Percentiles rank a stretch among this genome's conserved stretches.
Conservation (phyloP, 2,888 invertebrate genomes). For the Eupithecia dodoneata region DNA sequence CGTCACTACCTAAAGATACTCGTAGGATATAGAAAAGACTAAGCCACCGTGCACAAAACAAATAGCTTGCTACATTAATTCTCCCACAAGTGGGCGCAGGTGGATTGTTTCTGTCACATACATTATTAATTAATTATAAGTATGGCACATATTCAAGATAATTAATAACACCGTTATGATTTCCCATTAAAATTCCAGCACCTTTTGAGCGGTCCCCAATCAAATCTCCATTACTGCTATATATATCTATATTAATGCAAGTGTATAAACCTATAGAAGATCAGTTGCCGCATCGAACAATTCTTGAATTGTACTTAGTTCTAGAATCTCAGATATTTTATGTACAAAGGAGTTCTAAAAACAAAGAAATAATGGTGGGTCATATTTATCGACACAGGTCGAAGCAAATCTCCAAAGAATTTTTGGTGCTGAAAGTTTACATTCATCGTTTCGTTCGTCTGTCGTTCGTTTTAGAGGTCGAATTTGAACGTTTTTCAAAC, state of each 20-base stretch:
- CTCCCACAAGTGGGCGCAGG: neutral
- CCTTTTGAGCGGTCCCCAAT: conserved; percentile 24
- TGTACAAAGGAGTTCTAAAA: neutral
- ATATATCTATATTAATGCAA: conserved; percentile 5
- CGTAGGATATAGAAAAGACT: neutral
- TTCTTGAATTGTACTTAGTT: neutral
- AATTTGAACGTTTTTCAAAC: too few relatives aligned
- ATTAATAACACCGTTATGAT: conserved; percentile 8
- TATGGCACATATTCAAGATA: conserved; percentile 6
- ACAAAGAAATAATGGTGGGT: neutral
- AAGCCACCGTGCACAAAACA: neutral
- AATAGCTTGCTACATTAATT: neutral
- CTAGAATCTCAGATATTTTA: neutral
- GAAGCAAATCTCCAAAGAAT: neutral
- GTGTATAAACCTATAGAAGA: neutral
- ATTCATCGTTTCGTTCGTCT: too few relatives aligned
- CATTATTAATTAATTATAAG: neutral
- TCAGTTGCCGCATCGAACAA: neutral
- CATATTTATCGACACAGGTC: neutral
- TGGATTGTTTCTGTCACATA: neutral
- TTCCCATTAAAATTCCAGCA: conserved; percentile 33
- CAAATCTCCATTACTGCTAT: conserved; percentile 39
- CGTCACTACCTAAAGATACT: too few relatives aligned
- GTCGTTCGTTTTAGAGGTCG: too few relatives aligned
- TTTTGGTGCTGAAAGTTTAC: too few relatives aligned